Percentiles rank a stretch among this genome's conserved stretches.
These are phyloP conservation scores for Philereme transversata DNA, from an alignment of 2,888 invertebrate genomes.

Conservation along the genomic window DNA sequence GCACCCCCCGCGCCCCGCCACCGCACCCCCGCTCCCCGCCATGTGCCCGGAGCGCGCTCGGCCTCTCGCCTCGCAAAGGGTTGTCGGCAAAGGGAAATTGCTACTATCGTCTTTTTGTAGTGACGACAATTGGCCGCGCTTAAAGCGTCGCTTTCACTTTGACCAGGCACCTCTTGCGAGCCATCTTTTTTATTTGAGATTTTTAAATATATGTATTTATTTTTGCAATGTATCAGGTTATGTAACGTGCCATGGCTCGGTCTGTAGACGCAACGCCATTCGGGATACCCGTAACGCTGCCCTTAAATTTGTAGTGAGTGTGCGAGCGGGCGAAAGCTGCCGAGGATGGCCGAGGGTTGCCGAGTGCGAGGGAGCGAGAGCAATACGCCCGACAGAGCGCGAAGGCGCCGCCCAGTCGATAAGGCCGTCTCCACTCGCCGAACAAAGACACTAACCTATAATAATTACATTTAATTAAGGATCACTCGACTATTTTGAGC, in stretches of 20 bases:
- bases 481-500: constrained; percentile 73
- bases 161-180: constrained; percentile 41
- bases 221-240: constrained; percentile 54
- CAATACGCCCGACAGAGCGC: constrained; percentile 65
- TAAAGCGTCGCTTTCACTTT: constrained; percentile 56
- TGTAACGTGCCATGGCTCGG: constrained; percentile 59
- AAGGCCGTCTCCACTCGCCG: constrained; percentile 79
- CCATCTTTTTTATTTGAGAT: constrained; percentile 34
- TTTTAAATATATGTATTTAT: constrained; percentile 41
- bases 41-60: constrained; percentile 71
- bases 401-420: constrained; percentile 84
- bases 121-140: constrained; percentile 65
- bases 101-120: constrained; percentile 68
- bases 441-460: constrained; percentile 83
- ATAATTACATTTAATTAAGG: constrained; percentile 82
- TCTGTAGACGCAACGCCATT: constrained; percentile 62
- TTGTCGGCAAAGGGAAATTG: constrained; percentile 76
- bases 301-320: constrained; percentile 77
- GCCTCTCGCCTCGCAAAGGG: constrained; percentile 74
- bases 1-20: constrained; percentile 49
- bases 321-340: constrained; percentile 56
- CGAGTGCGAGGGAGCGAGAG: constrained; percentile 48
- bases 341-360: constrained; percentile 61
- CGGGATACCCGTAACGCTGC: constrained; percentile 73
- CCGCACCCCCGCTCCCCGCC: constrained; percentile 52